phyloP scores from a whole-genome alignment of 2,888 invertebrate species.

The Aspidapion aeneum region DNA sequence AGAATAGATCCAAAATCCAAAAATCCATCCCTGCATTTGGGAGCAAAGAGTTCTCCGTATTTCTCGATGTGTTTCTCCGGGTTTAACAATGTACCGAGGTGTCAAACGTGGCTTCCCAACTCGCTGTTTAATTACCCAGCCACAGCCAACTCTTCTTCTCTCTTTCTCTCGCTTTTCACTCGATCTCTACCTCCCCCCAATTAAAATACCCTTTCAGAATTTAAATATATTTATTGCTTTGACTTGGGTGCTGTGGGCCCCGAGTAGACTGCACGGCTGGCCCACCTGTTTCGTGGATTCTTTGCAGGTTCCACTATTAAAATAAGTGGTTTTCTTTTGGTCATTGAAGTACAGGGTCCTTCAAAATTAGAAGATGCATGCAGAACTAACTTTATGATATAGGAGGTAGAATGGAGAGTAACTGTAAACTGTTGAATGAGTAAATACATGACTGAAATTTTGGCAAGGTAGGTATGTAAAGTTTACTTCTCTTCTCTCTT shows the following conservation, averaged over 20 bases:
- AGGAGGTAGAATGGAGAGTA: too few relatives aligned
- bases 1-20: too few relatives aligned
- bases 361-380: background rate
- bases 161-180: too few relatives aligned
- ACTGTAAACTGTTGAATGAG: too few relatives aligned
- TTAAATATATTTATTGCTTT: conserved; percentile 44
- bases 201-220: conserved; percentile 45
- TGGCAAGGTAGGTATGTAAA: too few relatives aligned
- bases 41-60: background rate
- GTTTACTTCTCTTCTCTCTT: too few relatives aligned
- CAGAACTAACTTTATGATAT: too few relatives aligned
- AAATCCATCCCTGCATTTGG: too few relatives aligned
- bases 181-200: too few relatives aligned
- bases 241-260: conserved; percentile 32
- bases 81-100: conserved; percentile 49
- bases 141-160: too few relatives aligned
- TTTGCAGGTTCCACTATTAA: background rate
- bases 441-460: too few relatives aligned
- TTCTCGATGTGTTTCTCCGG: background rate
- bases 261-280: conserved; percentile 20
- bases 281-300: background rate
- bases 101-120: conserved; percentile 48
- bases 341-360: background rate
- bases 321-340: background rate
- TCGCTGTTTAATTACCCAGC: conserved; percentile 47